phyloP scores from a whole-genome alignment of 2,888 invertebrate genomes.

The Thymelicus lineola region DNA sequence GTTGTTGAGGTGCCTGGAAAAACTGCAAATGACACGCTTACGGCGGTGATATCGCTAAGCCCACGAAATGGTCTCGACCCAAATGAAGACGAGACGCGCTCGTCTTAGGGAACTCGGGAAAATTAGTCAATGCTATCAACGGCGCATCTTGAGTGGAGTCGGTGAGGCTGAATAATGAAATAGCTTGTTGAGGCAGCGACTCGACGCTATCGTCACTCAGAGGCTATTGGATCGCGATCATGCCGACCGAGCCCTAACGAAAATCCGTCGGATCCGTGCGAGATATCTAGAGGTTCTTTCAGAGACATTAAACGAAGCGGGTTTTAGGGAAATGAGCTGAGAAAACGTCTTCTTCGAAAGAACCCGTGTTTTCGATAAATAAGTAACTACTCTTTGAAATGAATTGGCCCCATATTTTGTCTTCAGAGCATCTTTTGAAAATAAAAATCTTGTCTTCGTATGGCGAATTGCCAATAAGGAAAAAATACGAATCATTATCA shows the following conservation, averaged over 20 bases:
- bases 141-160: constrained; percentile 68
- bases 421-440: constrained; percentile 60
- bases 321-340: constrained; percentile 79
- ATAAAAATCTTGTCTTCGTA: constrained; percentile 56
- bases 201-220: constrained; percentile 67
- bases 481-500: constrained; percentile 57
- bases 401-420: constrained; percentile 76
- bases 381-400: constrained; percentile 66
- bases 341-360: constrained; percentile 68
- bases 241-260: constrained; percentile 60
- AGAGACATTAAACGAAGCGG: constrained; percentile 82
- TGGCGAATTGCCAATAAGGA: constrained; percentile 71
- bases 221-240: constrained; percentile 63
- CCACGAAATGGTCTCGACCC: constrained; percentile 67
- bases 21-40: constrained; percentile 77
- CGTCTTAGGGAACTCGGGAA: constrained; percentile 70
- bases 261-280: constrained; percentile 78
- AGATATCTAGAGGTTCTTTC: constrained; percentile 78
- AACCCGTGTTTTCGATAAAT: constrained; percentile 71
- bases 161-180: constrained; percentile 80
- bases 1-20: constrained; percentile 53
- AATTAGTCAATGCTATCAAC: constrained; percentile 80
- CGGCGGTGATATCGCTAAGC: constrained; percentile 69
- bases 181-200: constrained; percentile 72
- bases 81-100: constrained; percentile 71